phyloP scores from a whole-genome alignment of 2,113 vertebrate genomes.

The Eclectus roratus region DNA sequence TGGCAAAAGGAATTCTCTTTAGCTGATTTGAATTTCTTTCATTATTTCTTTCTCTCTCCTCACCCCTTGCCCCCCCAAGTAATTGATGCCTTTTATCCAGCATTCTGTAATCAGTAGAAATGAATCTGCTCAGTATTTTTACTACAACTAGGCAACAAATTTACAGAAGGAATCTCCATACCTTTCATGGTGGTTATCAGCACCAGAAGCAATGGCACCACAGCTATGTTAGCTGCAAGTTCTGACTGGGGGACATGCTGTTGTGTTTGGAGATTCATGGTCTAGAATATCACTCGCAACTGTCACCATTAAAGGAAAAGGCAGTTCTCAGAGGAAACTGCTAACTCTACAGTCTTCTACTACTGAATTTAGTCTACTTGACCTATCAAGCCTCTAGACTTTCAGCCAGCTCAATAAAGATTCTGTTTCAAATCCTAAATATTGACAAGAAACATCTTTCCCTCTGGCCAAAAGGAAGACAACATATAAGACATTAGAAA shows the following conservation, averaged over 20 bases:
- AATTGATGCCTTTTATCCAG: neutral
- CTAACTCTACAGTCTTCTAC: neutral
- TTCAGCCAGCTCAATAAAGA: neutral
- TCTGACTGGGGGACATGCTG: neutral
- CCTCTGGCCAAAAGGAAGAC: neutral
- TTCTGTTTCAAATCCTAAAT: neutral
- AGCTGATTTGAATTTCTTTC: neutral
- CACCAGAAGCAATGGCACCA: neutral
- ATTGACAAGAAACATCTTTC: neutral
- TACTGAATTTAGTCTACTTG: neutral
- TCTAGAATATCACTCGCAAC: neutral
- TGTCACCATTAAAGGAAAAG: neutral
- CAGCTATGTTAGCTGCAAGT: neutral
- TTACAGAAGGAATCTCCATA: neutral
- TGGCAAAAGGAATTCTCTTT: neutral
- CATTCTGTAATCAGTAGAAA: neutral
- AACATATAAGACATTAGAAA: neutral
- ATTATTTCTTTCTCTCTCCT: neutral
- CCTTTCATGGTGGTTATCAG: neutral
- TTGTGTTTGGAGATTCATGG: neutral
- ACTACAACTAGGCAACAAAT: neutral
- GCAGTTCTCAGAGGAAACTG: neutral
- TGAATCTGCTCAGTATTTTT: neutral
- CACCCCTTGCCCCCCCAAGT: neutral
- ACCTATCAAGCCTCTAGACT: neutral